These are phyloP conservation scores for Cacoxenus indagator DNA, from an alignment of 2,888 invertebrate species.

Conservation along the genomic window DNA sequence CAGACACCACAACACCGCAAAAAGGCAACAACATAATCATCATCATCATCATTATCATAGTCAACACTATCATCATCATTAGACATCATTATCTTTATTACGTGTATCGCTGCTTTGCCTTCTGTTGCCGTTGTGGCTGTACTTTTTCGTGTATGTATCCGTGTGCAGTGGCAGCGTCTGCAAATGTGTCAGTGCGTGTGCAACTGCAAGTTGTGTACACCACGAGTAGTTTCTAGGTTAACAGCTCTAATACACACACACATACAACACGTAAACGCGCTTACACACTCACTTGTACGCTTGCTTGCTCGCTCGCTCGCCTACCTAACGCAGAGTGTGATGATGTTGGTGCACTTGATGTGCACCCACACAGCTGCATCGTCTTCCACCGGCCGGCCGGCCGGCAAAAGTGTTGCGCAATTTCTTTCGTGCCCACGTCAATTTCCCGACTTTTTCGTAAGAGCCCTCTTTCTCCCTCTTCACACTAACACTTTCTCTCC, in stretches of 20 bases:
- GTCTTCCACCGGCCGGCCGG: constrained; percentile 56
- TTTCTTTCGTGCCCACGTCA: neutral
- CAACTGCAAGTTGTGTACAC: neutral
- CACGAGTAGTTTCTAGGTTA: constrained; percentile 5
- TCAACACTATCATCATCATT: neutral
- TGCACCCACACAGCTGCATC: constrained; percentile 42
- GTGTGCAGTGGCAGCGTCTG: constrained; percentile 1
- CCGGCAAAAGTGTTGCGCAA: constrained; percentile 59
- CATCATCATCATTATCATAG: neutral
- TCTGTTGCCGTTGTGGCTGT: constrained; percentile 56
- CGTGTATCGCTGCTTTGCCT: neutral
- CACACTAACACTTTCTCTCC: neutral
- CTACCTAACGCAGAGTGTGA: too few species aligned
- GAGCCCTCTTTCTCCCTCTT: constrained; percentile 9
- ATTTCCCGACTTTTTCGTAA: neutral
- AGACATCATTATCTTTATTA: neutral
- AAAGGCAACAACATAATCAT: too few species aligned
- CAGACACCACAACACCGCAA: too few species aligned
- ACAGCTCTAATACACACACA: neutral
- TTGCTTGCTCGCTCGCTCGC: neutral
- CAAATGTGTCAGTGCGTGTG: neutral
- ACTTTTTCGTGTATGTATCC: constrained; percentile 47
- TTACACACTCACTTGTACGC: neutral
- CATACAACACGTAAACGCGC: neutral
- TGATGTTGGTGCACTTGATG: too few species aligned